Evolutionary conservation across 1,140 invertebrate genomes (phyloP).

Genomic region (Thaumetopoea pityocampa): DNA sequence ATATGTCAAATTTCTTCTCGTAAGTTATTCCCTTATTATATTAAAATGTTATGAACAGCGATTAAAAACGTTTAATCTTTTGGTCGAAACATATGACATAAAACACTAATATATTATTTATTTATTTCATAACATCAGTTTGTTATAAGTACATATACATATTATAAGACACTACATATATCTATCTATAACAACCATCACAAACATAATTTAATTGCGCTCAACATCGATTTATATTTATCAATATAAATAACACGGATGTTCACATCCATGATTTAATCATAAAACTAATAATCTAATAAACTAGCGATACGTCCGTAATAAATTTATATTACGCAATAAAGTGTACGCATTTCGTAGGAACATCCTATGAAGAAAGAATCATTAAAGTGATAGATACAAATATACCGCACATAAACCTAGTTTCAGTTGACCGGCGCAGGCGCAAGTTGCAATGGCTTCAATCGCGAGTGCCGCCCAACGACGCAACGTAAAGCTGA

Average conservation of each 20-base stretch:
- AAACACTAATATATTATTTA: no score
- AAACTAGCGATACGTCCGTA: slow-evolving; percentile 4
- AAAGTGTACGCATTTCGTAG: slow-evolving; percentile 1
- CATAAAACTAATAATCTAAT: slow-evolving; percentile 9
- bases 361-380: slow-evolving; percentile 12
- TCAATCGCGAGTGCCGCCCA: slow-evolving; percentile 36
- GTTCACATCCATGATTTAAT: slow-evolving; percentile 1
- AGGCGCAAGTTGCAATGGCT: slow-evolving; percentile 12
- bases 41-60: no score
- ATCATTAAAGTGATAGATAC: slow-evolving; percentile 20
- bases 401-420: slow-evolving; percentile 24
- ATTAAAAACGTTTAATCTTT: no score
- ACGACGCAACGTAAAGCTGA: slow-evolving; percentile 48
- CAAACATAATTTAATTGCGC: background rate
- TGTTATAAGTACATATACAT: no score
- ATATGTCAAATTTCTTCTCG: no score
- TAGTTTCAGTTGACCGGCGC: slow-evolving; percentile 11
- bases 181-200: no score
- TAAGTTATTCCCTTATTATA: no score
- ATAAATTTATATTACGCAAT: slow-evolving; percentile 17
- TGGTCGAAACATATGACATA: no score
- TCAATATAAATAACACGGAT: background rate
- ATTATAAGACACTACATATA: no score
- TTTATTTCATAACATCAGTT: no score
- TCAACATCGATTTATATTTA: background rate